phyloP scores from a whole-genome alignment of 2,888 invertebrate species.

The Eristalis tenax region DNA sequence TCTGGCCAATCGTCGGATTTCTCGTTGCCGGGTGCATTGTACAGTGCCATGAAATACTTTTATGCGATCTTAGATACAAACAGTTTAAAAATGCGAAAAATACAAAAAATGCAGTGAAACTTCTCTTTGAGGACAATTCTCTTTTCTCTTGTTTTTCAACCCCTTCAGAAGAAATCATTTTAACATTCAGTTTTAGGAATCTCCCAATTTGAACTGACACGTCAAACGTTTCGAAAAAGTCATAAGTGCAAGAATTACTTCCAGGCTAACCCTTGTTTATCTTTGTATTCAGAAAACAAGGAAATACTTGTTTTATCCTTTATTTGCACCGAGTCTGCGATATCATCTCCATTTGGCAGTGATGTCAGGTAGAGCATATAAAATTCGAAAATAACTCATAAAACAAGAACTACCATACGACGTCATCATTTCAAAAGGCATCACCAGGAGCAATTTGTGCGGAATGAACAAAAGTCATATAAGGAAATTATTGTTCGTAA shows the following conservation, averaged over 20 bases:
- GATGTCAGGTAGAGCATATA: not conserved
- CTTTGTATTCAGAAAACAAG: not conserved
- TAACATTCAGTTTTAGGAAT: too few relatives aligned
- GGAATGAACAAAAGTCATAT: not conserved
- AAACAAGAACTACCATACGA: not conserved
- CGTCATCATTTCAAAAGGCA: not conserved
- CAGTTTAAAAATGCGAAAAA: too few relatives aligned
- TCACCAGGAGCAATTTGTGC: not conserved
- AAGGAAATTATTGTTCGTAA: not conserved
- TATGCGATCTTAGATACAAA: too few relatives aligned
- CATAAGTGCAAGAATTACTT: not conserved
- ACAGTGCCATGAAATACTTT: too few relatives aligned
- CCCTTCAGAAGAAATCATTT: too few relatives aligned
- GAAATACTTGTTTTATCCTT: not conserved
- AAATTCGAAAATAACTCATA: not conserved
- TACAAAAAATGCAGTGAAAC: too few relatives aligned
- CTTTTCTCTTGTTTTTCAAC: too few relatives aligned
- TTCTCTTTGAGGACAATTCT: too few relatives aligned
- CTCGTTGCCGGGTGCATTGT: too few relatives aligned
- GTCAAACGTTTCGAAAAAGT: too few relatives aligned
- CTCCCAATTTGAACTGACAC: too few relatives aligned
- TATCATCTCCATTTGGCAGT: not conserved
- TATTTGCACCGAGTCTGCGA: not conserved
- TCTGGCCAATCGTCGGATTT: too few relatives aligned
- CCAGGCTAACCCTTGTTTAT: not conserved